These are phyloP conservation scores for Platichthys stellatus DNA, from an alignment of 2,113 vertebrate species.

Conservation along the genomic window DNA sequence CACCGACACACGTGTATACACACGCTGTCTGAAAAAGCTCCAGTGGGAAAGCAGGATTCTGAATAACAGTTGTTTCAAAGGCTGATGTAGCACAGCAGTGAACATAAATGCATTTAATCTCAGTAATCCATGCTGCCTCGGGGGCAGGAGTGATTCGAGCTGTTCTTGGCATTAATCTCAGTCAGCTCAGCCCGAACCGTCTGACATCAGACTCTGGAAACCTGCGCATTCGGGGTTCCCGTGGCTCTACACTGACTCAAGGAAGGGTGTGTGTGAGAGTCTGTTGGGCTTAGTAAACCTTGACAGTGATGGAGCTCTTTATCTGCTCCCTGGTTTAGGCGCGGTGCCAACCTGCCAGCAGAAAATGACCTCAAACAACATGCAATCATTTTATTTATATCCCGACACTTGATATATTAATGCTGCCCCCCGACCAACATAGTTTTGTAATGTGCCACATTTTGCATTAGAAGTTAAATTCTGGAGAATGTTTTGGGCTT, in stretches of 20 bases:
- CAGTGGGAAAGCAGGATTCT: slow-evolving; percentile 31
- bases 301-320: slow-evolving; percentile 66
- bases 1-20: not conserved
- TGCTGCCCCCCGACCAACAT: not conserved
- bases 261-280: slow-evolving; percentile 32
- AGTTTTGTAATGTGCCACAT: slow-evolving; percentile 22
- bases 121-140: slow-evolving; percentile 55
- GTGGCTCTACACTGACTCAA: slow-evolving; percentile 16
- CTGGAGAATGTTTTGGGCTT: not conserved
- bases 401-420: slow-evolving; percentile 20
- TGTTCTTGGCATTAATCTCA: slow-evolving; percentile 69
- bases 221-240: slow-evolving; percentile 44
- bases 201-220: slow-evolving; percentile 54
- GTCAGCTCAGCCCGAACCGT: slow-evolving; percentile 51
- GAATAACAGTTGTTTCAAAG: slow-evolving; percentile 55
- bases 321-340: slow-evolving; percentile 29
- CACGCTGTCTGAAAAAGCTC: not conserved
- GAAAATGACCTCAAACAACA: slow-evolving; percentile 46
- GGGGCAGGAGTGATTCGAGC: slow-evolving; percentile 53
- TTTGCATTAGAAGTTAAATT: slow-evolving; percentile 11
- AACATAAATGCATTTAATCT: slow-evolving; percentile 71
- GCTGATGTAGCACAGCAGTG: slow-evolving; percentile 60
- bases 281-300: slow-evolving; percentile 41
- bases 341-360: not conserved
- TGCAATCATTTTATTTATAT: slow-evolving; percentile 32